phyloP scores from a whole-genome alignment of 2,113 vertebrate genomes.

The Gymnobelideus leadbeateri region DNA sequence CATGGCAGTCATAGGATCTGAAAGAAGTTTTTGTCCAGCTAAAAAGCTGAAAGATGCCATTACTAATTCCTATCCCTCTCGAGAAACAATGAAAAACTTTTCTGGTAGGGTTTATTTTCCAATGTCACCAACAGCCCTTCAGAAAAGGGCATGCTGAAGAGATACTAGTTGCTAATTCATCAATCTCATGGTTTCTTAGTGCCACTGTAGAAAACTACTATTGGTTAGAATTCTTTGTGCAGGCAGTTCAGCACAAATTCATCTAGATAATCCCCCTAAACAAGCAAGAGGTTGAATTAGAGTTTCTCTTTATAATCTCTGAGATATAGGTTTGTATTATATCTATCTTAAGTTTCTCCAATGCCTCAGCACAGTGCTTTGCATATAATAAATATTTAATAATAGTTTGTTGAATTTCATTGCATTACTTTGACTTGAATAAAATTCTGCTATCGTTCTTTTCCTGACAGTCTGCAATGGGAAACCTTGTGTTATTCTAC shows the following conservation, averaged over 20 bases:
- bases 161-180: background rate
- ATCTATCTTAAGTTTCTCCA: background rate
- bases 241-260: slow-evolving; percentile 11
- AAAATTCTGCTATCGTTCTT: background rate
- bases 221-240: slow-evolving; percentile 15
- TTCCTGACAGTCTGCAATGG: background rate
- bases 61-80: background rate
- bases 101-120: background rate
- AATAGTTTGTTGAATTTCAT: slow-evolving; percentile 29
- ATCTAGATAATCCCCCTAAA: slow-evolving; percentile 15
- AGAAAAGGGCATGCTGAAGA: background rate
- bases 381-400: background rate
- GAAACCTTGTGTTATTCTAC: background rate
- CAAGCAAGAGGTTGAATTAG: background rate
- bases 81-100: slow-evolving; percentile 18
- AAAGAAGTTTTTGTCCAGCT: background rate
- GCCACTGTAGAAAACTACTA: background rate
- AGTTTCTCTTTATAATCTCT: background rate
- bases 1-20: background rate
- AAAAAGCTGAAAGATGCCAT: background rate
- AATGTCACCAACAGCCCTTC: background rate
- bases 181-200: background rate
- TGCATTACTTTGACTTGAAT: background rate
- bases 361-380: background rate
- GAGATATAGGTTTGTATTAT: background rate